phyloP scores from a whole-genome alignment of 2,113 vertebrate species.

The Tetraodon nigroviridis region DNA sequence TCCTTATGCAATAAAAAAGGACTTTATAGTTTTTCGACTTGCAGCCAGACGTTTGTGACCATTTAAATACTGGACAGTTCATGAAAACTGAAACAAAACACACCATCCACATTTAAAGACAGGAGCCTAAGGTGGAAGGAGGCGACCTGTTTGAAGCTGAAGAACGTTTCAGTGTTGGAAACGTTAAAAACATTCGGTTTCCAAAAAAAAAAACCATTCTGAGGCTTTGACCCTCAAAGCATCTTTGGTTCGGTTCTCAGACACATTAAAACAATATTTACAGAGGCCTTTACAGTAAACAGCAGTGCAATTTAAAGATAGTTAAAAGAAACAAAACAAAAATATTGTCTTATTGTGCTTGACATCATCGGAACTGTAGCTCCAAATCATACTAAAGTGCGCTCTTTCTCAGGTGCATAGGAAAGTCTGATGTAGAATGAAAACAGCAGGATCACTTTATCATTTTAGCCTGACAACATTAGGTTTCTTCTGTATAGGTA shows the following conservation, averaged over 20 bases:
- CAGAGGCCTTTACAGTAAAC: slow-evolving; percentile 60
- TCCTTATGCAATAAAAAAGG: too few species aligned
- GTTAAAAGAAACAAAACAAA: slow-evolving; percentile 1
- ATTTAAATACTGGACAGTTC: too few species aligned
- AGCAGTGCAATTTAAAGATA: slow-evolving; percentile 46
- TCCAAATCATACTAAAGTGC: slow-evolving; percentile 67
- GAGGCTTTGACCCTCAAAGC: slow-evolving; percentile 37
- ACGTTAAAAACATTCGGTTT: neutral
- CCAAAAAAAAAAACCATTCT: slow-evolving; percentile 16
- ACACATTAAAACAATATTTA: slow-evolving; percentile 55
- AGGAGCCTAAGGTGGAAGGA: slow-evolving; percentile 40
- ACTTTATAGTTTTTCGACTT: too few species aligned
- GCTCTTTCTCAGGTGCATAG: slow-evolving; percentile 68
- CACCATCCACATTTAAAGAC: neutral
- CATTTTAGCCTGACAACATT: neutral
- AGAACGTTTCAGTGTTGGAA: neutral
- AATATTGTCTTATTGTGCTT: slow-evolving; percentile 48
- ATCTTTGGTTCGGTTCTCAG: slow-evolving; percentile 70
- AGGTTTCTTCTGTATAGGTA: neutral
- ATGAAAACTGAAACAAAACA: too few species aligned
- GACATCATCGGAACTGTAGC: slow-evolving; percentile 32
- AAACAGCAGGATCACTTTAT: neutral
- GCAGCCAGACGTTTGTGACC: too few species aligned
- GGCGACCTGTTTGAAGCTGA: slow-evolving; percentile 31
- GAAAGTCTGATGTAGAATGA: neutral